Evolutionary conservation across 2,888 invertebrate species (phyloP), one percentile per base, ranked within the genome.

Genomic region (Rotaria sp.): DNA sequence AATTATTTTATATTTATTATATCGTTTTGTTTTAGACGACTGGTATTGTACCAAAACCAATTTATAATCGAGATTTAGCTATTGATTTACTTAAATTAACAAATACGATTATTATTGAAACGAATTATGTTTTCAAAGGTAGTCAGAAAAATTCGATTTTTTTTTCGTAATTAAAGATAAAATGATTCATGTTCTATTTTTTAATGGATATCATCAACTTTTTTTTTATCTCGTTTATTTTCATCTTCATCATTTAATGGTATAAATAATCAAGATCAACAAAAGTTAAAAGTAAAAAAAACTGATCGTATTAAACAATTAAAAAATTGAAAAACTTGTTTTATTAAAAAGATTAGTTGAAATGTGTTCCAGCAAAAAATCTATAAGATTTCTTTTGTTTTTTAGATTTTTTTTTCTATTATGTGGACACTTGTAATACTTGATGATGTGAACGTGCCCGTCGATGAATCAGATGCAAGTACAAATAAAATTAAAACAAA

Each of bases 21-120:
- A n/a, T n/a, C n/a, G n/a, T 24, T 24, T 52, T 13, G 11, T 80
- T 80, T 3, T 80, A 80, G 80, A n/a, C 45, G 15, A 80, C 45
- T 26, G 80, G 80, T 3, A 26, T 80, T 1, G 80, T n/a, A 21
- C 45, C 80, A 13, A 45, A 80, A 80, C n/a, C 80, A 45, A n/a
- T 80, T 1, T 80, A 45, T n/a, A 80, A 80, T 80, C 80, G 80
- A 80, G 80, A 80, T 80, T 45, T 80, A 80, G 45, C 45, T 15
- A 45, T 45, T n/a, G 80, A 80, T 80, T n/a, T 80, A 45, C 45
- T 80, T 10, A 80, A 80, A 45, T 80, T 80, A n/a, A 45, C 80
- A 8, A 45, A n/a, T 45, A 80, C 80, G 5, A 45, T 80, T 45
- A 45, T 80, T 15, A 3, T 1, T 13, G 45, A 80, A n/a, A 45